Base-by-base conservation (phyloP, 2,888 invertebrate species). In the Polietes domitor region DNA sequence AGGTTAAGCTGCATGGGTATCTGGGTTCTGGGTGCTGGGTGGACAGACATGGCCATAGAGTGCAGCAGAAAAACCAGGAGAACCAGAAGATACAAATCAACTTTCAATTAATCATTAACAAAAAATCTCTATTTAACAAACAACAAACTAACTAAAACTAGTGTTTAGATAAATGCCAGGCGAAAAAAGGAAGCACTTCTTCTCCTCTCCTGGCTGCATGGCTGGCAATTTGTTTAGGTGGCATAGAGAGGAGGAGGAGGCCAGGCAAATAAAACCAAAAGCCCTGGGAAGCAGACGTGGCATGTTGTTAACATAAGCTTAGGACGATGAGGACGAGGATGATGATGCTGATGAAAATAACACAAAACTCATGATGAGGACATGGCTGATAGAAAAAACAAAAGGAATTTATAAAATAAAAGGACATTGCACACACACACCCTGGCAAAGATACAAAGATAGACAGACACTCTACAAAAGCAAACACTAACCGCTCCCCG, bases 321-420 rank as follows among this genome's bases (percentile, higher is more conserved):
- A 63, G 5, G 63, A 43, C 19, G 24, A 68, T 24, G 68, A 43
- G 5, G 43, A 68, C n/a, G 68, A 68, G 24, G 68, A 10, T 65
- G 28, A 17, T 61, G 28, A 28, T 61, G 28, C 4, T 65, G 21
- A 61, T 73, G 61, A 26, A 72, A 80, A 77, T 70, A 32, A 75
- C 78, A 41, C 37, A 37, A 37, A 65, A 65, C 37, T 9, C 65
- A 65, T 65, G 37, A 65, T 65, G 41, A 65, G 65, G 65, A 65
- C 65, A 65, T 12, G 65, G 41, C 37, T 68, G 68, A 41, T 68
- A 43, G 68, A 12, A 68, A 68, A 77, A 61, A 72, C 19, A 77
- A 80, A 65, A 72, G 77, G 75, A 75, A 77, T 77, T 80, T 80
- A 47, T 74, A 83, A 77, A 80, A 77, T 72, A 80, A 61, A 80